Evolutionary conservation across 2,113 vertebrate species (phyloP), one percentile per base, ranked within the genome.

Genomic region (Mionectes macconnelli): DNA sequence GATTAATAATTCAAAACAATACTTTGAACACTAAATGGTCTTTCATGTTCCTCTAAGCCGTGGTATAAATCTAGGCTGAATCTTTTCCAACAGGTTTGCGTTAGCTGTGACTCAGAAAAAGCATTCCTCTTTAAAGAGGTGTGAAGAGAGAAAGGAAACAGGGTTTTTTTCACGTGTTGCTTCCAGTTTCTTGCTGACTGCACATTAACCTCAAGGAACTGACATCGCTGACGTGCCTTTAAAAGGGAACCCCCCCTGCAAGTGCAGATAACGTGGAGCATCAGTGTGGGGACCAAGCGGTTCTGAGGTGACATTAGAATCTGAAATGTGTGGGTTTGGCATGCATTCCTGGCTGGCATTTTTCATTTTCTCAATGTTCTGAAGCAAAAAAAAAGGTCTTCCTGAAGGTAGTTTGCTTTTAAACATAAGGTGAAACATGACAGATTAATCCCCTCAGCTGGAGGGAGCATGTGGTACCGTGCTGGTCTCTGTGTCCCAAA

Each of bases 91-190:
- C 30, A 68, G 45, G 74, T 91, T 89, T 76, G 69, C 0, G 1
- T 64, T 60, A 87, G 77, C 40, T 79, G 49, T 91, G 84, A 79
- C 77, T 94, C 94, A 95, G 84, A 92, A 91, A 86, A 88, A 33
- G 0, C 40, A 49, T 40, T 59, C 24, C 40, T 56, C 44, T 94
- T 53, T 73, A 57, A 70, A 57, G 28, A 45, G 20, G 55, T 87
- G 78, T 78, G 82, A 88, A 86, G 81, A 80, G 74, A 79, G 60
- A 70, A 44, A 91, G 62, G 69, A 87, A 92, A 52, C 23, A 16
- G n/a, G 12, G 16, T 9, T 3, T 21, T 53, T 55, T 30, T 44
- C 68, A 49, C 1, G 1, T 31, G 42, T 53, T 91, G 74, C 69
- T 70, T 78, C 50, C 31, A 52, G 40, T 33, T 89, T 40, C 87